Evolutionary conservation across 2,113 vertebrate genomes (phyloP).

Genomic region (Tapirus terrestris): DNA sequence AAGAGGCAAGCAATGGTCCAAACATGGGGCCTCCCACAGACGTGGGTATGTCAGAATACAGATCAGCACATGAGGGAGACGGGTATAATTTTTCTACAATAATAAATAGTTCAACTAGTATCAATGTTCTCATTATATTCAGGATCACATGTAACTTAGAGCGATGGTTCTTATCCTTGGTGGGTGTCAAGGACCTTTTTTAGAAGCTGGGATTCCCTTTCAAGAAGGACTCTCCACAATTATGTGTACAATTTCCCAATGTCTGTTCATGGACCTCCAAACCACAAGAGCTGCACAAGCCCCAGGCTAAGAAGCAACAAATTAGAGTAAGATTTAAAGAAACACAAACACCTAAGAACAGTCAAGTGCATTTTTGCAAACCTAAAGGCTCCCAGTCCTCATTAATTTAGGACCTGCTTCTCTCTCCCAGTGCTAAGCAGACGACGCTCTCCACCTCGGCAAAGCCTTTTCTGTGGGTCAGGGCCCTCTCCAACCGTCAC

Average conservation of each 20-base stretch:
- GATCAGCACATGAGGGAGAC: neutral
- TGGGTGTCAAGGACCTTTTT: neutral
- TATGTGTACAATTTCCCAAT: neutral
- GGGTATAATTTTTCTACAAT: neutral
- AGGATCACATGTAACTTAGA: neutral
- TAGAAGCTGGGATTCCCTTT: neutral
- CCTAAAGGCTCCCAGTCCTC: neutral
- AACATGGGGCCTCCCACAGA: neutral
- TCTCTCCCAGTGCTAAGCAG: neutral
- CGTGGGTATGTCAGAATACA: accelerated
- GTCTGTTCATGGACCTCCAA: neutral
- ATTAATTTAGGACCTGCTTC: accelerated
- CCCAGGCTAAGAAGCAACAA: neutral
- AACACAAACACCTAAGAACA: neutral
- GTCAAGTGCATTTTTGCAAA: neutral
- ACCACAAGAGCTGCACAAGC: neutral
- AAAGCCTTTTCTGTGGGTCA: neutral
- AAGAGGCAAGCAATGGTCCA: neutral
- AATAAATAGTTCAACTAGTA: neutral
- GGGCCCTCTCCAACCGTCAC: accelerated
- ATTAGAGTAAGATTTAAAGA: neutral
- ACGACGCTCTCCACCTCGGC: accelerated
- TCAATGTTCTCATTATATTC: neutral
- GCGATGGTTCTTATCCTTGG: neutral
- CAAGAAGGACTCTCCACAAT: neutral